Evolutionary conservation across 2,888 invertebrate species (phyloP).

Genomic region (Strigamia crassipes): DNA sequence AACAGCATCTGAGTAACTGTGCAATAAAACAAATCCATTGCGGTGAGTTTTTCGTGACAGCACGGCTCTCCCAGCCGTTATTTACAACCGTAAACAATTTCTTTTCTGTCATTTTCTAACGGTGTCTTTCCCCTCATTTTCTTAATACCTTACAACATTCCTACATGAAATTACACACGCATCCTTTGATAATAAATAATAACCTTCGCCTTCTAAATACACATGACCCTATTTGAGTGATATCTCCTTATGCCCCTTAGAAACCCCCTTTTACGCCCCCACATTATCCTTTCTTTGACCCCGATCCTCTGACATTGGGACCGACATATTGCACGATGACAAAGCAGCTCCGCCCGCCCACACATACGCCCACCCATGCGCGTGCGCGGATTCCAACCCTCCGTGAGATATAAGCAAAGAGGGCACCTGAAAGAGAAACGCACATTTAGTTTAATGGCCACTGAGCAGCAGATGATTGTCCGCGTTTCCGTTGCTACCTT

Average conservation of each 20-base stretch:
- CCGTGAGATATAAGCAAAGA: not conserved
- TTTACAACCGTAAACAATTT: too few species aligned
- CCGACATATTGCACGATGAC: constrained; percentile 6
- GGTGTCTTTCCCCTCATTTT: too few species aligned
- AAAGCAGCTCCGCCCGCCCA: constrained; percentile 15
- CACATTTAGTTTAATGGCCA: not conserved
- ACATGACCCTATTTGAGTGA: constrained; percentile 19
- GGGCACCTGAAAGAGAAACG: not conserved
- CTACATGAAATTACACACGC: not conserved
- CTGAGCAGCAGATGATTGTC: not conserved
- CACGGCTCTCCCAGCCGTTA: too few species aligned
- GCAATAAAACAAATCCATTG: too few species aligned
- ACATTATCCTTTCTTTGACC: constrained; percentile 40
- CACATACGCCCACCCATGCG: constrained; percentile 30
- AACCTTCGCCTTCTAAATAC: not conserved
- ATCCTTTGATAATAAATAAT: not conserved
- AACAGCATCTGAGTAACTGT: too few species aligned
- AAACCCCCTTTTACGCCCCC: not conserved
- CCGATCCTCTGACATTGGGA: constrained; percentile 29
- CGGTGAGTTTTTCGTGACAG: too few species aligned
- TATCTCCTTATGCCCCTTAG: constrained; percentile 17
- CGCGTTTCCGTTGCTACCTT: constrained; percentile 20
- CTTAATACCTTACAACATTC: not conserved
- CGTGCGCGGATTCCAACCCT: not conserved
- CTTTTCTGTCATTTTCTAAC: too few species aligned